Conservation (phyloP, 2,797 vertebrate species). For the Amblyopsis hoosieri region DNA sequence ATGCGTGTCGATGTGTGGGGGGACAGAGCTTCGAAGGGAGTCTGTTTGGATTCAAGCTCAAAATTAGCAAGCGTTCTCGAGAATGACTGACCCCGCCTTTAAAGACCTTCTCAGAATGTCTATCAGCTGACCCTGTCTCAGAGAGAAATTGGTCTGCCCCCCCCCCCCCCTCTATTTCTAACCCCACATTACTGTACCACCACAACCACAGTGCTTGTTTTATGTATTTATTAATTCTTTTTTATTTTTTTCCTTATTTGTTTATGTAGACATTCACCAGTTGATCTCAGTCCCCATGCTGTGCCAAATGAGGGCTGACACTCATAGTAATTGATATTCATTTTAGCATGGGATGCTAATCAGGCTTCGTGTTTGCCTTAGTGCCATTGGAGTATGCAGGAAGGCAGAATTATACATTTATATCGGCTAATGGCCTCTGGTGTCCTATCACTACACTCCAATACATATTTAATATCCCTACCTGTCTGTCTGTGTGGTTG, state of each 20-base stretch:
- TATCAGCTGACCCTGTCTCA: no score
- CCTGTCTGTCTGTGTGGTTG: slow-evolving; percentile 53
- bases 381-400: slow-evolving; percentile 55
- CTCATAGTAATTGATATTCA: slow-evolving; percentile 76
- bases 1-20: no score
- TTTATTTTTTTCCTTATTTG: slow-evolving; percentile 47
- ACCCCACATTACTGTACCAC: not conserved
- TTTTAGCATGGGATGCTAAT: slow-evolving; percentile 71
- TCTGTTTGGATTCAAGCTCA: no score
- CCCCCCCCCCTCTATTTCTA: not conserved
- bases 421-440: slow-evolving; percentile 62
- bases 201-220: not conserved
- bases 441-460: slow-evolving; percentile 67
- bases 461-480: slow-evolving; percentile 72
- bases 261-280: slow-evolving; percentile 52
- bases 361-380: slow-evolving; percentile 46
- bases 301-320: slow-evolving; percentile 66
- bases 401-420: slow-evolving; percentile 67
- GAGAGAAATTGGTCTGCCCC: slow-evolving; percentile 10
- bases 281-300: slow-evolving; percentile 52
- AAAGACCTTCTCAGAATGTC: not conserved
- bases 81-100: no score
- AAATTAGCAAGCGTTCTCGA: no score
- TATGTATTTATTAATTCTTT: not conserved
- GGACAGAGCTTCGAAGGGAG: no score